phyloP scores from a whole-genome alignment of 1,140 invertebrate species.

The Drosophila pallidifrons region DNA sequence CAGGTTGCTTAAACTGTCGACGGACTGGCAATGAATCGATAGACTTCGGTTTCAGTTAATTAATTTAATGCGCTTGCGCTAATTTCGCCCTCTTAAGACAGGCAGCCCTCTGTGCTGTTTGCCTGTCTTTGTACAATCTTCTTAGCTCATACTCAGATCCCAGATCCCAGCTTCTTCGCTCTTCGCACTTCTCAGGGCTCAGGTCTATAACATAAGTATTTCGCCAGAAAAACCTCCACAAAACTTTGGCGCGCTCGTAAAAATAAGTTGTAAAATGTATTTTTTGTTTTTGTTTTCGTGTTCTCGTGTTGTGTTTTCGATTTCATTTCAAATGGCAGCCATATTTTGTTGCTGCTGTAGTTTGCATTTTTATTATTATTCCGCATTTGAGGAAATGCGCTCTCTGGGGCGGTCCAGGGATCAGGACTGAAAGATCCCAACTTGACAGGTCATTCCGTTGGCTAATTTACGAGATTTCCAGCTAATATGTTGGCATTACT shows the following conservation, averaged over 20 bases:
- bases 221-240: slow-evolving; percentile 53
- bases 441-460: slow-evolving; percentile 72
- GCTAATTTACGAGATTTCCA: slow-evolving; percentile 79
- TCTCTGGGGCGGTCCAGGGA: slow-evolving; percentile 33
- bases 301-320: slow-evolving; percentile 67
- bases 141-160: slow-evolving; percentile 4
- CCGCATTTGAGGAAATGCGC: slow-evolving; percentile 60
- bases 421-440: slow-evolving; percentile 2
- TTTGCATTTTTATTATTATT: slow-evolving; percentile 58
- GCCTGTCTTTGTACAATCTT: slow-evolving; percentile 21
- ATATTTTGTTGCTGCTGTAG: slow-evolving; percentile 58
- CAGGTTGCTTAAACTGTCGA: slow-evolving; percentile 44
- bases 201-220: slow-evolving; percentile 8
- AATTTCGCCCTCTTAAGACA: slow-evolving; percentile 69
- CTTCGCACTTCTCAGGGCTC: too few relatives aligned
- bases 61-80: slow-evolving; percentile 75
- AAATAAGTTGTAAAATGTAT: slow-evolving; percentile 80
- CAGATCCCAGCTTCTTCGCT: background rate
- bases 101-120: slow-evolving; percentile 44
- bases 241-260: slow-evolving; percentile 75
- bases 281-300: slow-evolving; percentile 54
- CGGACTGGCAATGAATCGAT: slow-evolving; percentile 51
- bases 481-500: slow-evolving; percentile 78
- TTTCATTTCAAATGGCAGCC: slow-evolving; percentile 77
- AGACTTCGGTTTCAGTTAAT: slow-evolving; percentile 76